A percentile compares a stretch with the other conserved stretches of the same genome.
Evolutionary conservation across 2,797 vertebrate genomes (phyloP).

Genomic region (Ibycter americanus): DNA sequence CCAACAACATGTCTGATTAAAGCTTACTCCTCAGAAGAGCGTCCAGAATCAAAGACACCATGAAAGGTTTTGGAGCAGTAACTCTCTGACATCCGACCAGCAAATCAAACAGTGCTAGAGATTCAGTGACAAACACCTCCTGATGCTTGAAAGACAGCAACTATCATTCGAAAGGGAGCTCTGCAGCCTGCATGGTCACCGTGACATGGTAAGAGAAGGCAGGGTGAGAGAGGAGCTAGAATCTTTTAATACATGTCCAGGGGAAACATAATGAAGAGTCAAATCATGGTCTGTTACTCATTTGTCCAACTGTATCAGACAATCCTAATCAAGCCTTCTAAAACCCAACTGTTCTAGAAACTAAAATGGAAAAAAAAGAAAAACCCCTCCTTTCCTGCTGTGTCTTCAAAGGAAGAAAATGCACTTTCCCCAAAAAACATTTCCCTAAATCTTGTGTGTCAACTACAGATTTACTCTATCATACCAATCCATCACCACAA

Average conservation of each 20-base stretch:
- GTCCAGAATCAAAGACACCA: neutral
- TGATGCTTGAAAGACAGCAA: neutral
- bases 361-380: neutral
- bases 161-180: neutral
- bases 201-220: rapidly evolving
- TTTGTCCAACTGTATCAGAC: neutral
- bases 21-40: neutral
- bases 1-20: neutral
- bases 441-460: neutral
- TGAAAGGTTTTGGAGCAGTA: neutral
- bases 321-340: neutral
- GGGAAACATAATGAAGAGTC: neutral
- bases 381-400: neutral
- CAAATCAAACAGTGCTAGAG: neutral
- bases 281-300: neutral
- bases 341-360: neutral
- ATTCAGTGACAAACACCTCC: neutral
- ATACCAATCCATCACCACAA: slow-evolving; percentile 61
- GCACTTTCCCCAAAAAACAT: neutral
- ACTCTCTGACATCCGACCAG: neutral
- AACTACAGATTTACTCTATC: slow-evolving; percentile 29
- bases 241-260: neutral
- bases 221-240: neutral
- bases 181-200: neutral
- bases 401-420: slow-evolving; percentile 17